These are phyloP conservation scores for Phylloscopus collybita DNA, from an alignment of 2,797 vertebrate species.

Conservation along the genomic window DNA sequence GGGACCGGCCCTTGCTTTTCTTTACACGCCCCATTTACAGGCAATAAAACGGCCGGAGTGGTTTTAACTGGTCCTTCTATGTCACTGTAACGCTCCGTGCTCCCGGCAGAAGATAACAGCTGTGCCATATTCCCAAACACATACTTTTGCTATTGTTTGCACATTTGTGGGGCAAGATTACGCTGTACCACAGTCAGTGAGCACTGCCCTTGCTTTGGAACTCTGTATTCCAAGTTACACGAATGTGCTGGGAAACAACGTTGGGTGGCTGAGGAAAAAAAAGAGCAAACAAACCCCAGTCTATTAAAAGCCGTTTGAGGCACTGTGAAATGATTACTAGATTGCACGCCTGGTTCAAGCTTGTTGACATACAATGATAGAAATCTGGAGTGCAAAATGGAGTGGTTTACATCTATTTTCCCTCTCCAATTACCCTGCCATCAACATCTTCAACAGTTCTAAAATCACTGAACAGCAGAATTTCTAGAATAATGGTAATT, in stretches of 20 bases:
- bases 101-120: slow-evolving; percentile 57
- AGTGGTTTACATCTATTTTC: neutral
- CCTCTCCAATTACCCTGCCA: neutral
- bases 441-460: neutral
- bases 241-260: slow-evolving; percentile 24
- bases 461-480: neutral
- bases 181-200: neutral
- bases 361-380: slow-evolving; percentile 7
- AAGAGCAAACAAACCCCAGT: neutral
- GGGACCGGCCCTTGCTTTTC: neutral
- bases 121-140: slow-evolving; percentile 63
- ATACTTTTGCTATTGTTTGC: slow-evolving; percentile 65
- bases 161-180: slow-evolving; percentile 44
- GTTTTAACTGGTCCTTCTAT: slow-evolving; percentile 18
- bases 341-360: slow-evolving; percentile 31
- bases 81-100: slow-evolving; percentile 47
- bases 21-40: slow-evolving; percentile 12
- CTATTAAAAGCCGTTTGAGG: slow-evolving; percentile 38
- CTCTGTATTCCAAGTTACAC: neutral
- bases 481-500: neutral
- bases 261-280: slow-evolving; percentile 6
- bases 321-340: slow-evolving; percentile 37
- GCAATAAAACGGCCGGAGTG: slow-evolving; percentile 45
- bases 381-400: slow-evolving; percentile 35
- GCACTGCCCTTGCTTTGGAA: slow-evolving; percentile 29